phyloP scores from a whole-genome alignment of 2,113 vertebrate genomes.

The Coptodon bakossiorum region DNA sequence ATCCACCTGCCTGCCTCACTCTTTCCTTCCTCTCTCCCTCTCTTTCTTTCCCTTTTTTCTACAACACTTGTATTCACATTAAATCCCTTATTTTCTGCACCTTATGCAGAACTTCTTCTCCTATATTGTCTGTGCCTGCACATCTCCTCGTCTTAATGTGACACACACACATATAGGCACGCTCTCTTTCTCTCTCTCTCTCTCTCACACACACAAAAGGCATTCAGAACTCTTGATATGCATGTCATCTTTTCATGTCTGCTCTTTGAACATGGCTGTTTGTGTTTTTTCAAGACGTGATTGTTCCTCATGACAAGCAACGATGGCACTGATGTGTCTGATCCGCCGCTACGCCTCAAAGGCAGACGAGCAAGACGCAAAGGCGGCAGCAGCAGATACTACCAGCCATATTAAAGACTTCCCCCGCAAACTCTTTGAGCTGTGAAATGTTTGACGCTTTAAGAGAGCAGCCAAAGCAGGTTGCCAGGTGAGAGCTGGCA shows the following conservation, averaged over 20 bases:
- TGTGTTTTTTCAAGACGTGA: conserved; percentile 61
- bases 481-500: conserved; percentile 54
- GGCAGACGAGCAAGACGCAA: conserved; percentile 31
- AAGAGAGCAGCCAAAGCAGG: conserved; percentile 3
- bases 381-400: conserved; percentile 20
- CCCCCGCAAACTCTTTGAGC: conserved; percentile 47
- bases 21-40: conserved; percentile 8
- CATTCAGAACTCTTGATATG: conserved; percentile 36
- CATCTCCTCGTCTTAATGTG: conserved; percentile 15
- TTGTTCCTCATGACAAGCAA: conserved; percentile 51
- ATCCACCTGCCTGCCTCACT: conserved; percentile 21
- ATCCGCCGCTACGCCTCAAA: conserved; percentile 52
- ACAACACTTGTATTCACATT: conserved; percentile 24
- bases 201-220: neutral
- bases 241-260: conserved; percentile 52
- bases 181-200: neutral
- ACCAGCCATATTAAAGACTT: conserved; percentile 51
- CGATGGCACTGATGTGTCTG: conserved; percentile 55
- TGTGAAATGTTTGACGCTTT: conserved; percentile 60
- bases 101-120: conserved; percentile 24
- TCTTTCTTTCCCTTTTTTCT: conserved; percentile 15
- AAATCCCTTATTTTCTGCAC: conserved; percentile 16
- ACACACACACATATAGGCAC: neutral
- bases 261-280: conserved; percentile 59
- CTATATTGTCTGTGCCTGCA: neutral